Conservation (phyloP, 2,797 vertebrate species). For the Ibycter americanus region DNA sequence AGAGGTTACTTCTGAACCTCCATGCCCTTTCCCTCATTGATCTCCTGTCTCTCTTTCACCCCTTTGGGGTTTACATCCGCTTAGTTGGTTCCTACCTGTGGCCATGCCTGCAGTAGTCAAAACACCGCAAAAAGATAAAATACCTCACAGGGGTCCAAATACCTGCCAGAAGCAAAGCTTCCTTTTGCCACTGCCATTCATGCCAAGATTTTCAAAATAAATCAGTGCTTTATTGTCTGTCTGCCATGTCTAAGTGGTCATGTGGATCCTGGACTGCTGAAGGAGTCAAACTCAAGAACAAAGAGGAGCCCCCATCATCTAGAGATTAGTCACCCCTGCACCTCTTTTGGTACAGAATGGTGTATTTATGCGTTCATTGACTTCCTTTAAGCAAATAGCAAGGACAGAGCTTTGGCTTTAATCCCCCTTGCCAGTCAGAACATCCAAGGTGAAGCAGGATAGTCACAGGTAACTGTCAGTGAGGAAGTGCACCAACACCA, state of each 20-base stretch:
- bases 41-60: background rate
- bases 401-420: background rate
- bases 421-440: background rate
- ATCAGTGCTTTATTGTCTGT: background rate
- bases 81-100: background rate
- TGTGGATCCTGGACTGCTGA: background rate
- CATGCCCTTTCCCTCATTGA: background rate
- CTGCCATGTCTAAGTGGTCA: background rate
- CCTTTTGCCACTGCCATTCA: background rate
- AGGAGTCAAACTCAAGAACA: background rate
- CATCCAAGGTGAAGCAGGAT: background rate
- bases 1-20: background rate
- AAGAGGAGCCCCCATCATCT: background rate
- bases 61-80: background rate
- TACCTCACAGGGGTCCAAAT: background rate
- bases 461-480: background rate
- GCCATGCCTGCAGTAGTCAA: background rate
- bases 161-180: background rate
- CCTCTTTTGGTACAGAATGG: background rate
- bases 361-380: background rate
- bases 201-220: background rate
- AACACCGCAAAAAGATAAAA: background rate
- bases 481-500: background rate
- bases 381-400: background rate
- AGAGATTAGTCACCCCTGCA: background rate